Evolutionary conservation across 2,888 invertebrate genomes (phyloP), one percentile per base, ranked within the genome.

Genomic region (Scrobipalpa costella): DNA sequence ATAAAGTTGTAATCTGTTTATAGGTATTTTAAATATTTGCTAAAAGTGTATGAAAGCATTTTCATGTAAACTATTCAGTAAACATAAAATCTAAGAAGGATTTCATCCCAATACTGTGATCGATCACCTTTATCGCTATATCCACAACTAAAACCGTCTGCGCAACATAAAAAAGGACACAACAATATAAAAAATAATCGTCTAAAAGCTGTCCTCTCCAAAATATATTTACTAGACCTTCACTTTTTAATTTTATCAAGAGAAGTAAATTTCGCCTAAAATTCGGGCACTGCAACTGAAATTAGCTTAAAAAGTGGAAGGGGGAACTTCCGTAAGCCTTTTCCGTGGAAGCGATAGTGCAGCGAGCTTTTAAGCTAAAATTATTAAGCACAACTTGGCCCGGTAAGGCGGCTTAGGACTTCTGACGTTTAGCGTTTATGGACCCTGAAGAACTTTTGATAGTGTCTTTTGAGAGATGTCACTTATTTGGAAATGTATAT

Each of bases 341-440:
- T 83, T 79, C 81, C 81, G 75, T 76, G 84, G 83, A 79, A 84
- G 80, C 81, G 86, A 83, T 84, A 87, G 83, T 77, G 80, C 76
- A 77, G 76, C 77, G 80, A 84, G 90, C 88, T 90, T 90, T 90
- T 85, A 86, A 86, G 88, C 86, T 90, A 84, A 90, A 90, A 86
- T 90, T 88, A 87, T 89, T 85, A 85, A 86, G 85, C 85, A 81
- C 78, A 81, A 85, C 83, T 88, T 84, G 80, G 80, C 75, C 79
- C 72, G 71, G 69, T 80, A 76, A 77, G 70, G 61, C 67, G 74
- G 80, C 82, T 84, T 82, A 79, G 77, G 84, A 79, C 66, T 80
- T 75, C 74, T 78, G 79, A 75, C 75, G 77, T 75, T 62, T 62
- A 50, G 76, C 75, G 58, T 15, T 59, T 19, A 17, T 13, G 44